Evolutionary conservation across 2,888 invertebrate genomes (phyloP).

Genomic region (Cylindroiulus punctatus): DNA sequence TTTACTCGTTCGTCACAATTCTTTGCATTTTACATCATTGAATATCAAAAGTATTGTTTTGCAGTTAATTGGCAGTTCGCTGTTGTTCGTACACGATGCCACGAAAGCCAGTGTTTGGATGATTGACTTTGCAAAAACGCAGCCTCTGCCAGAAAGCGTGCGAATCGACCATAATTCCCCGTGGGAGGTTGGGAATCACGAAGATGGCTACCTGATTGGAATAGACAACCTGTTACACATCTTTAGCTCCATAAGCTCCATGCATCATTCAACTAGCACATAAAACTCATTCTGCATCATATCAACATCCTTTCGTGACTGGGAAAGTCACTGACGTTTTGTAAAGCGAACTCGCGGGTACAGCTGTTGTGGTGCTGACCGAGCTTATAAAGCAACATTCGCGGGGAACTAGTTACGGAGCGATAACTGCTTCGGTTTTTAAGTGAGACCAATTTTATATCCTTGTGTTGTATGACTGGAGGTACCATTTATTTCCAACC

Average conservation of each 20-base stretch:
- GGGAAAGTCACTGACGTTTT: not conserved
- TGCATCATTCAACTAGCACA: not conserved
- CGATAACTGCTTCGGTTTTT: not conserved
- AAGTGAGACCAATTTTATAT: not conserved
- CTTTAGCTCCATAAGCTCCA: constrained; percentile 67
- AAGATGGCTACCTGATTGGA: constrained; percentile 94
- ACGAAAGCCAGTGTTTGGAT: constrained; percentile 92
- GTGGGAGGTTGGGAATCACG: constrained; percentile 93
- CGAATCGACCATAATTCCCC: constrained; percentile 81
- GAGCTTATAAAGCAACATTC: not conserved
- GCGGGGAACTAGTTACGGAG: not conserved
- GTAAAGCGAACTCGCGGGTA: not conserved
- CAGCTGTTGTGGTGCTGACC: no score
- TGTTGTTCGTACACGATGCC: constrained; percentile 93
- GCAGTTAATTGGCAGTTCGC: constrained; percentile 89
- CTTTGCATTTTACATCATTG: not conserved
- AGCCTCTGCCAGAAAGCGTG: constrained; percentile 79
- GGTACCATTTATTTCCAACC: not conserved
- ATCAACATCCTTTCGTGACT: not conserved
- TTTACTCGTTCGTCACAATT: not conserved
- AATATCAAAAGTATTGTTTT: constrained; percentile 60
- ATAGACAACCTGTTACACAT: constrained; percentile 89
- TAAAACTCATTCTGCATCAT: constrained; percentile 4
- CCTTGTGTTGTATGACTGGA: not conserved
- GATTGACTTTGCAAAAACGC: constrained; percentile 97